phyloP scores from a whole-genome alignment of 53 echinoderm and acorn worm species.

The Astropecten irregularis region DNA sequence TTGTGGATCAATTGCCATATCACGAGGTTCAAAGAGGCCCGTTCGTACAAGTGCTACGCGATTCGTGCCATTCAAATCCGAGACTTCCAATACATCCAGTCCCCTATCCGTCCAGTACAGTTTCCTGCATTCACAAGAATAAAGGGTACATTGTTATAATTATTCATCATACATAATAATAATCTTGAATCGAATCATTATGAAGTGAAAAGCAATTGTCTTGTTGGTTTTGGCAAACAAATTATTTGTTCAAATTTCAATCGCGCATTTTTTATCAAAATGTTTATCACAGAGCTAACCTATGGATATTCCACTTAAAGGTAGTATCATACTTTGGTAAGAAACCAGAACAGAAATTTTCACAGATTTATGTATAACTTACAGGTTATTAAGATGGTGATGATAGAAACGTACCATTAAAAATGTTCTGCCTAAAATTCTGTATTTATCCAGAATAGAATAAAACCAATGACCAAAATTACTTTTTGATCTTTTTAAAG shows the following conservation, averaged over 20 bases:
- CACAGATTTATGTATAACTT: no score
- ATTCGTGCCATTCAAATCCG: slow-evolving; percentile 76
- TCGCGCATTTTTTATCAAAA: background rate
- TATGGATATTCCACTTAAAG: no score
- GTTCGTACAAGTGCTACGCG: slow-evolving; percentile 69
- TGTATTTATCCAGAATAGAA: no score
- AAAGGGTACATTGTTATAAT: no score
- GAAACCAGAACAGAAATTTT: no score
- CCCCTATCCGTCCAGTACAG: slow-evolving; percentile 83
- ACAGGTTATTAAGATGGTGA: no score
- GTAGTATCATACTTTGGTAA: no score
- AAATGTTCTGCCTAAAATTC: no score
- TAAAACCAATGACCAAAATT: no score
- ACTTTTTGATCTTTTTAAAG: no score
- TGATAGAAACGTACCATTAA: no score
- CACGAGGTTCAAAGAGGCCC: slow-evolving; percentile 84
- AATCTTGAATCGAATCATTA: background rate
- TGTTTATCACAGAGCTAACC: no score
- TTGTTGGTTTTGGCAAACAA: background rate
- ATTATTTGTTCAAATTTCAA: background rate
- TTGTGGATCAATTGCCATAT: slow-evolving; percentile 79
- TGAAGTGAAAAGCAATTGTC: background rate
- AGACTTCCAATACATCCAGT: slow-evolving; percentile 72
- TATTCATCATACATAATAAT: background rate
- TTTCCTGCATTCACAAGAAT: slow-evolving; percentile 65